A percentile compares a stretch with the other conserved stretches of the same genome.
These are phyloP conservation scores for Lymantria monacha DNA, from an alignment of 2,888 invertebrate species.

Conservation along the genomic window DNA sequence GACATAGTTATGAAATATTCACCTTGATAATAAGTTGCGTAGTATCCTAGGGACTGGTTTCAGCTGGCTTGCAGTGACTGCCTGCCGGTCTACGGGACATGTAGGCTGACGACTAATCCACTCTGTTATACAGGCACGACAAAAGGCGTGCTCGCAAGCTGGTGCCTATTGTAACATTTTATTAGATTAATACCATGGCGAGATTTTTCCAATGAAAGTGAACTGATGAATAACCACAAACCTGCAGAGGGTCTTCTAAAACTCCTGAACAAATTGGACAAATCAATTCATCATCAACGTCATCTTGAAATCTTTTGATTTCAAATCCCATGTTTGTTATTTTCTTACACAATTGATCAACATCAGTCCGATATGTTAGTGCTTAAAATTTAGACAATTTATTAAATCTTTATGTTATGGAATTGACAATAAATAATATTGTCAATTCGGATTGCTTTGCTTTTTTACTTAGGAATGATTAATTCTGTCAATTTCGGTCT, in stretches of 20 bases:
- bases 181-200: background rate
- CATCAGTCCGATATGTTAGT: conserved; percentile 41
- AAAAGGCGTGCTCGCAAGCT: conserved; percentile 98
- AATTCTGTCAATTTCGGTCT: no score
- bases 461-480: background rate
- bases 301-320: conserved; percentile 95
- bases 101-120: conserved; percentile 97
- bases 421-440: conserved; percentile 46
- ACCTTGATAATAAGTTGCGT: conserved; percentile 94
- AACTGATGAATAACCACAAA: conserved; percentile 53
- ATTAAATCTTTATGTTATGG: conserved; percentile 34
- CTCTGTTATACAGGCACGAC: conserved; percentile 95
- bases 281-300: conserved; percentile 97
- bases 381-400: conserved; percentile 25
- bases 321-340: conserved; percentile 93
- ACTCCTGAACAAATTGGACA: conserved; percentile 98
- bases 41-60: conserved; percentile 96
- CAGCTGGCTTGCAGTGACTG: conserved; percentile 93
- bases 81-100: conserved; percentile 96
- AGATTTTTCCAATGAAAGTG: background rate
- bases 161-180: conserved; percentile 86
- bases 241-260: conserved; percentile 96
- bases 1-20: conserved; percentile 25
- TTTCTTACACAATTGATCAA: conserved; percentile 41
- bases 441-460: conserved; percentile 19